Percentiles rank a stretch among this genome's conserved stretches.
These are phyloP conservation scores for Watsonalla cultraria DNA, from an alignment of 2,888 invertebrate genomes.

Conservation along the genomic window DNA sequence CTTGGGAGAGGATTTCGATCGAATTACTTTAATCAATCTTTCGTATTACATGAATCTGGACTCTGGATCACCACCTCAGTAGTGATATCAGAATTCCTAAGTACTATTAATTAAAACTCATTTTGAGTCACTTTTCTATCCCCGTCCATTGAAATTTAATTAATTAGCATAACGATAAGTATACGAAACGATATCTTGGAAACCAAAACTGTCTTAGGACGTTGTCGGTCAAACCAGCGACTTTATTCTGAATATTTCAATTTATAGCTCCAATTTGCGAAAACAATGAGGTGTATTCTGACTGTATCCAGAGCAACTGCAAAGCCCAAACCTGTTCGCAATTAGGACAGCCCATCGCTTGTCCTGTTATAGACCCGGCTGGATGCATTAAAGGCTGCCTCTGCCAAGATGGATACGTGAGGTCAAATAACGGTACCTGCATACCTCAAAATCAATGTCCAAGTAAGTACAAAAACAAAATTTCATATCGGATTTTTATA, in stretches of 20 bases:
- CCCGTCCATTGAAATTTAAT: no score
- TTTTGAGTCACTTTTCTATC: no score
- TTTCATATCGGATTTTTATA: no score
- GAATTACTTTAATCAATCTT: no score
- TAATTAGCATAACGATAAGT: no score
- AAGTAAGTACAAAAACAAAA: constrained; percentile 6
- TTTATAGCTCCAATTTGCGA: constrained; percentile 20
- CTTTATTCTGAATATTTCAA: not conserved
- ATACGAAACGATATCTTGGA: not conserved
- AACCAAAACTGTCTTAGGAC: no score
- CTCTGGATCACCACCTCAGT: no score
- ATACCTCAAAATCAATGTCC: constrained; percentile 29
- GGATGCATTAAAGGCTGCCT: constrained; percentile 35
- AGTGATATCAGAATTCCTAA: no score
- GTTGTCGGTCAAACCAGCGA: no score
- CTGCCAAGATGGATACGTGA: constrained; percentile 31
- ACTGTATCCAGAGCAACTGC: constrained; percentile 38
- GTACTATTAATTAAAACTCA: no score
- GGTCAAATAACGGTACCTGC: constrained; percentile 30
- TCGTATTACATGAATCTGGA: no score
- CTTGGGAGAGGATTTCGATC: no score
- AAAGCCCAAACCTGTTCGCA: constrained; percentile 32
- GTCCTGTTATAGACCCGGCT: constrained; percentile 20
- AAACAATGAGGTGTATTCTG: constrained; percentile 29
- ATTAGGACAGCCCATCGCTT: constrained; percentile 24